Base-by-base conservation (phyloP, 1,140 invertebrate species). In the Cyrtorhinus lividipennis region DNA sequence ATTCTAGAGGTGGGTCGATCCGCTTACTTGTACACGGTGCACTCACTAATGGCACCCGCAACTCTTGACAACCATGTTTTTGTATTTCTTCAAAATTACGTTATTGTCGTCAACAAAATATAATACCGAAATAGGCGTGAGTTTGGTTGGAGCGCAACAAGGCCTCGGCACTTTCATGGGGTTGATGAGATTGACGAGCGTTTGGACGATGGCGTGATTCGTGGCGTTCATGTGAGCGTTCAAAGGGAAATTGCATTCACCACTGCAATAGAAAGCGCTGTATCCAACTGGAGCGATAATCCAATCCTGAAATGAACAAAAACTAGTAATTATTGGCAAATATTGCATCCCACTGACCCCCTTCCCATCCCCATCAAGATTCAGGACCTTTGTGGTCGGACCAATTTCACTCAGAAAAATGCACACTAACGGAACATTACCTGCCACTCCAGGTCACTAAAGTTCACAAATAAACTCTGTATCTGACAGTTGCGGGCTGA, bases 131-230 rank as follows among this genome's bases (percentile, higher is more conserved):
- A 95, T 89, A 0, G 89, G 80, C 2, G 84, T 85, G 57, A 95
- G 76, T 71, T 92, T 89, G n/a, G 90, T 92, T 2, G 92, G 92
- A 0, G 91, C 90, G 73, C 92, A 96, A 67, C 89, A 93, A 15
- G 66, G 88, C 71, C 91, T 92, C 1, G 91, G 91, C 8, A 88
- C 83, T 74, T 83, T 81, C 2, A 79, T 79, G 0, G 91, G 90
- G 67, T 83, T 85, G 68, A 92, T 79, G 1, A 93, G 76, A 74
- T 95, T 89, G 10, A 94, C 90, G 56, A 95, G 74, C 0, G 92
- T 95, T 75, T 95, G 92, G 1, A 95, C 91, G 68, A 95, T 95
- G 0, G 93, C 93, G 73, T 96, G 92, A 76, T 95, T 96, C 0
- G 92, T 95, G 13, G 92, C 91, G 75, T 96, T 96, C 83, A 92